Conservation (phyloP, 2,888 invertebrate genomes). For the Syrista parreyssii region DNA sequence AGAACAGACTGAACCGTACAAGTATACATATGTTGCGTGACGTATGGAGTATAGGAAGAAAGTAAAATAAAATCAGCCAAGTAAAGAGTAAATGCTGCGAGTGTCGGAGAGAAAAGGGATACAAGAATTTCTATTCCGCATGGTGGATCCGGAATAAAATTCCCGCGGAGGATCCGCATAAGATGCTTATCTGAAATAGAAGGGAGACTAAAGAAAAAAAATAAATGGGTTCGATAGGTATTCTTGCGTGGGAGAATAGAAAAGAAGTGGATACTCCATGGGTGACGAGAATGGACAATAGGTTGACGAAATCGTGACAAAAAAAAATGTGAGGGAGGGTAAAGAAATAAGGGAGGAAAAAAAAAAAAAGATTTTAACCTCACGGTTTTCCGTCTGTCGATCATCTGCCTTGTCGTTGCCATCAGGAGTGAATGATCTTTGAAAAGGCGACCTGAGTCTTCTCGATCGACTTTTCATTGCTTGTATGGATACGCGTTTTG, state of each 20-base stretch:
- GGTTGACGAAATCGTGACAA: slow-evolving; percentile 43
- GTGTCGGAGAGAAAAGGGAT: slow-evolving; percentile 33
- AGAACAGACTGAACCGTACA: background rate
- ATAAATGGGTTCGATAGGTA: slow-evolving; percentile 51
- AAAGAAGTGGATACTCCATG: slow-evolving; percentile 19
- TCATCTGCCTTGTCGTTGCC: background rate
- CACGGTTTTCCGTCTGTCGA: background rate
- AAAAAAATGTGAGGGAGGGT: slow-evolving; percentile 19
- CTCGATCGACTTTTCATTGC: background rate
- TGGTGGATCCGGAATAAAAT: slow-evolving; percentile 47
- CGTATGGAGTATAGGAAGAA: background rate
- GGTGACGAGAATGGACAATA: slow-evolving; percentile 37
- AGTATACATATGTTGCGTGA: background rate
- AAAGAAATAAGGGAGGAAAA: background rate
- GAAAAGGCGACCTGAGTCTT: background rate
- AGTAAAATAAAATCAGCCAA: slow-evolving; percentile 49
- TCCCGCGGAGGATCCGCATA: slow-evolving; percentile 21
- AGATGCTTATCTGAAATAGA: slow-evolving; percentile 26
- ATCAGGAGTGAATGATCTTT: background rate
- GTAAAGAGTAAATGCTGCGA: slow-evolving; percentile 31
- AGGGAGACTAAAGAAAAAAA: slow-evolving; percentile 24
- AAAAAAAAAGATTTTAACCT: background rate
- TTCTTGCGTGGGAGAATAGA: slow-evolving; percentile 57
- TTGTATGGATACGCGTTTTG: background rate
- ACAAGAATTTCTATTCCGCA: slow-evolving; percentile 45